phyloP scores from a whole-genome alignment of 2,888 invertebrate species.

The Drosophila basisetae region DNA sequence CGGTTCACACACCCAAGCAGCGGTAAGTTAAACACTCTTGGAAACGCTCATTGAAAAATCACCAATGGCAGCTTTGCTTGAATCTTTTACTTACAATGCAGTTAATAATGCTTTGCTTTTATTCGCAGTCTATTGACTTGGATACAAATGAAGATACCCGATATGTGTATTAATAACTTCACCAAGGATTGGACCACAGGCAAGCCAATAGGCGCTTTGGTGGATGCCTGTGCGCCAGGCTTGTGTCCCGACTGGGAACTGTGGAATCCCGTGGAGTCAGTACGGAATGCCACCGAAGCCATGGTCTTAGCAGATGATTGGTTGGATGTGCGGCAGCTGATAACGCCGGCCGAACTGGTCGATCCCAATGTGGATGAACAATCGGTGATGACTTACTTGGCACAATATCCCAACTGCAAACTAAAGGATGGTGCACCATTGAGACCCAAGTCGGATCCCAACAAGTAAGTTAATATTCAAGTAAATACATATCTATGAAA shows the following conservation, averaged over 20 bases:
- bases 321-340: slow-evolving; percentile 94
- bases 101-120: not conserved
- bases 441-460: slow-evolving; percentile 91
- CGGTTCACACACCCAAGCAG: slow-evolving; percentile 90
- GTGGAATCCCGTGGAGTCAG: slow-evolving; percentile 93
- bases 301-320: slow-evolving; percentile 96
- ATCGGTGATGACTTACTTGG: slow-evolving; percentile 97
- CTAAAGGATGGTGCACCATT: slow-evolving; percentile 92
- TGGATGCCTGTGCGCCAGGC: slow-evolving; percentile 94
- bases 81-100: not conserved
- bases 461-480: slow-evolving; percentile 86
- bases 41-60: not conserved
- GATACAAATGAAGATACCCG: slow-evolving; percentile 94
- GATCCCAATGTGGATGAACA: slow-evolving; percentile 96
- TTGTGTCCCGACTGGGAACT: slow-evolving; percentile 94
- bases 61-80: not conserved
- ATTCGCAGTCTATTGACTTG: slow-evolving; percentile 90
- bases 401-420: slow-evolving; percentile 95
- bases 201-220: slow-evolving; percentile 94
- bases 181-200: slow-evolving; percentile 96
- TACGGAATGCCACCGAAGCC: slow-evolving; percentile 95
- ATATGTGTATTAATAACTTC: slow-evolving; percentile 93
- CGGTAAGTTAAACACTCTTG: slow-evolving; percentile 85
- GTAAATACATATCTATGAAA: not conserved
- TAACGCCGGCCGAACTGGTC: slow-evolving; percentile 95